These are phyloP conservation scores for Galleria mellonella DNA, from an alignment of 1,140 invertebrate species.

Conservation along the genomic window DNA sequence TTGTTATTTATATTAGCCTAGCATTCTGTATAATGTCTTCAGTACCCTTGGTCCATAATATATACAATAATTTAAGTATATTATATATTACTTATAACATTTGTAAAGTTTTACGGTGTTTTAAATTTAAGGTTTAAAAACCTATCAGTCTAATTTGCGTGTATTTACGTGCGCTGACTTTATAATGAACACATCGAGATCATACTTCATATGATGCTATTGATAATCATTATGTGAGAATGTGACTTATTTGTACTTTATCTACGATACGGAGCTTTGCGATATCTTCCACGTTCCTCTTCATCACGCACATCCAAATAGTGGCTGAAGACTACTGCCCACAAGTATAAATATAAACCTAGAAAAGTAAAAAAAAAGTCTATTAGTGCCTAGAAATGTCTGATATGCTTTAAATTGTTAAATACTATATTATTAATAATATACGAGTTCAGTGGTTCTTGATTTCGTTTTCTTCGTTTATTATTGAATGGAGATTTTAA, in stretches of 20 bases:
- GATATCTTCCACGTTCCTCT: slow-evolving; percentile 78
- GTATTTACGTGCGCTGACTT: not conserved
- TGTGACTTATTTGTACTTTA: slow-evolving; percentile 26
- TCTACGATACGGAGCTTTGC: slow-evolving; percentile 79
- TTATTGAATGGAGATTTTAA: too few species aligned
- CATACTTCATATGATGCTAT: not conserved
- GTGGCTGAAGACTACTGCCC: slow-evolving; percentile 87
- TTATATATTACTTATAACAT: too few species aligned
- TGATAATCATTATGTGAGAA: not conserved
- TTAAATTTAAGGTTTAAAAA: too few species aligned
- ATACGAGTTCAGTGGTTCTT: too few species aligned
- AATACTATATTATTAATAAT: too few species aligned
- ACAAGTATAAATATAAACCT: slow-evolving; percentile 83
- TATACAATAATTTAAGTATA: not conserved
- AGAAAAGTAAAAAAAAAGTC: slow-evolving; percentile 47
- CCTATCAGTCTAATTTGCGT: too few species aligned
- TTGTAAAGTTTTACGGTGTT: too few species aligned
- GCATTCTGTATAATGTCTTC: too few species aligned
- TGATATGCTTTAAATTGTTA: not conserved
- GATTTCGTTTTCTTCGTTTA: too few species aligned
- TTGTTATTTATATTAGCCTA: too few species aligned
- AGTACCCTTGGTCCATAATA: too few species aligned
- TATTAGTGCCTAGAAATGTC: too few species aligned
- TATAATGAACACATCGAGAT: slow-evolving; percentile 3
- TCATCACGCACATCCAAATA: slow-evolving; percentile 82